Percentiles rank a stretch among this genome's conserved stretches.
These are phyloP conservation scores for Porites australiensis DNA, from an alignment of 64 coral and sea anemone genomes.

Conservation along the genomic window DNA sequence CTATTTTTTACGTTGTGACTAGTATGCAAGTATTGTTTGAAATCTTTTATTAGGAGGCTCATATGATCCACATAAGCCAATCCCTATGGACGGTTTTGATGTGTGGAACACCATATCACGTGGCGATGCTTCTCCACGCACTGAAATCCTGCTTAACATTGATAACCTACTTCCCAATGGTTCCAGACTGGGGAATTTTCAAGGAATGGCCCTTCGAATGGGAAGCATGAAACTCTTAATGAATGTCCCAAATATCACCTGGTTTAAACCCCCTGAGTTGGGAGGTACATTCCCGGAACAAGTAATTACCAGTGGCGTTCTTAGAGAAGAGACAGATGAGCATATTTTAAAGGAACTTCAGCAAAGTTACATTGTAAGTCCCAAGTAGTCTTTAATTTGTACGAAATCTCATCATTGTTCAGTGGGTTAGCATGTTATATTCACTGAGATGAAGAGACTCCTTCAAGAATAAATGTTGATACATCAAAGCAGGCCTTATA, in stretches of 20 bases:
- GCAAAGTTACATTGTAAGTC: neutral
- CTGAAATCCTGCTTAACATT: conserved; percentile 86
- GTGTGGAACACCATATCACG: conserved; percentile 74
- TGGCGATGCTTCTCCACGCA: conserved; percentile 73
- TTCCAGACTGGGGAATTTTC: neutral
- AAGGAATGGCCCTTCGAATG: conserved; percentile 73
- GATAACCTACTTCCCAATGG: conserved; percentile 21
- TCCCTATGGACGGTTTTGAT: conserved; percentile 76
- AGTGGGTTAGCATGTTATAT: neutral
- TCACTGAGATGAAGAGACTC: too few species aligned
- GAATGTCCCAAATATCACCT: conserved; percentile 73
- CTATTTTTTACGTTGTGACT: too few species aligned
- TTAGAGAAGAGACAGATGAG: conserved; percentile 8
- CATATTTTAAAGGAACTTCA: neutral
- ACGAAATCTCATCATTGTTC: neutral
- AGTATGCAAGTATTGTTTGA: neutral
- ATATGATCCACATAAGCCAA: conserved; percentile 36
- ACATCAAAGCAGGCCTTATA: too few species aligned
- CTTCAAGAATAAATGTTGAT: too few species aligned
- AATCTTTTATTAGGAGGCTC: conserved; percentile 13
- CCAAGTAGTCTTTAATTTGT: too few species aligned
- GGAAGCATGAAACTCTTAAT: conserved; percentile 87
- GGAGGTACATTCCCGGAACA: neutral
- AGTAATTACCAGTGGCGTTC: neutral
- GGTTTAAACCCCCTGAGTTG: conserved; percentile 84